Conservation (phyloP, 1,140 invertebrate genomes). For the Meloidogyne exigua region DNA sequence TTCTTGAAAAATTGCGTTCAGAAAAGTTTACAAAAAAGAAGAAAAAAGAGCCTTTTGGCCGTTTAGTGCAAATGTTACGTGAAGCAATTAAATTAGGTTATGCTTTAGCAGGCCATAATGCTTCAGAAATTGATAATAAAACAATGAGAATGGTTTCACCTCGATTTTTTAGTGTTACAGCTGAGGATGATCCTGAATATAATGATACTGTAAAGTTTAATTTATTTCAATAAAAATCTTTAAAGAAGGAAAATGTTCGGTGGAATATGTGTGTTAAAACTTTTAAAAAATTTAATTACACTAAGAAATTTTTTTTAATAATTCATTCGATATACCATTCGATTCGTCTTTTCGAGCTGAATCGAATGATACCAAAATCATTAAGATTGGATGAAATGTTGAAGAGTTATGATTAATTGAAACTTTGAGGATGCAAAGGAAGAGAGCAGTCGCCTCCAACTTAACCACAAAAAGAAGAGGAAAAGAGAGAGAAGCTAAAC, state of each 20-base stretch:
- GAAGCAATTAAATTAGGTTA: conserved; percentile 56
- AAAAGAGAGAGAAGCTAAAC: not conserved
- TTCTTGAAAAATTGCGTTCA: conserved; percentile 5
- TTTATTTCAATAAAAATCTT: not conserved
- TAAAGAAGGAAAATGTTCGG: not conserved
- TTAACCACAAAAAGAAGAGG: not conserved
- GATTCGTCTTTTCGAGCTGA: too few species aligned
- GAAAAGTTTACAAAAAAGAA: conserved; percentile 16
- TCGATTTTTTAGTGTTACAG: conserved; percentile 49
- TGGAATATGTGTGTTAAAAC: too few species aligned
- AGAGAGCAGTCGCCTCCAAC: not conserved
- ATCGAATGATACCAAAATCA: not conserved
- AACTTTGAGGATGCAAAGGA: not conserved
- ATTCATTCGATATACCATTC: not conserved
- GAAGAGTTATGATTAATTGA: not conserved
- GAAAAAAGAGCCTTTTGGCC: not conserved
- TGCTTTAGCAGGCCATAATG: conserved; percentile 53
- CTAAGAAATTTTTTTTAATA: too few species aligned
- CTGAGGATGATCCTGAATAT: conserved; percentile 47
- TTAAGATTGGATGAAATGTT: too few species aligned
- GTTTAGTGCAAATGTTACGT: conserved; percentile 37
- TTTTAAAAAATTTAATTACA: too few species aligned
- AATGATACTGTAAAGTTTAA: conserved; percentile 35
- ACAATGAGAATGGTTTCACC: conserved; percentile 57
- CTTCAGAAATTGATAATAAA: conserved; percentile 57